phyloP scores from a whole-genome alignment of 2,113 vertebrate genomes.

The Zosterops lateralis region DNA sequence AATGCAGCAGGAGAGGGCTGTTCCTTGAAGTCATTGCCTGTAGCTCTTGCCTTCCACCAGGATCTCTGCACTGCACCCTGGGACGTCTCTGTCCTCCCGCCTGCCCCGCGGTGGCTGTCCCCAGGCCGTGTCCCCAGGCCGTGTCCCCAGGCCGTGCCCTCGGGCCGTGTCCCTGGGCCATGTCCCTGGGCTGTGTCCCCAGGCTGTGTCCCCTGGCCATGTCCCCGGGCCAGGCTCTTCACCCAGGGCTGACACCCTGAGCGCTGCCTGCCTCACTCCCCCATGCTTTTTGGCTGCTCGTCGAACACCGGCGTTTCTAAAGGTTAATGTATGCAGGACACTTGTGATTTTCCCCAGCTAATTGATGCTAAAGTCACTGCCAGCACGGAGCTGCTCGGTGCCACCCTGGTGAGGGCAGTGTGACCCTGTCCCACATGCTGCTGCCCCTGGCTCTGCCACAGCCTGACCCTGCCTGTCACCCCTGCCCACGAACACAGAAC shows the following conservation, averaged over 20 bases:
- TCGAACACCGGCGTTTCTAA: neutral
- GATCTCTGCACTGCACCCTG: neutral
- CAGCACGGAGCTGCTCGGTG: neutral
- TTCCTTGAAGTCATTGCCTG: conserved; percentile 1
- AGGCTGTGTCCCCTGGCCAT: neutral
- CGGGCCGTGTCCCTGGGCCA: too few species aligned
- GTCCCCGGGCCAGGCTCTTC: neutral
- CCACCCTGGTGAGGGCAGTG: neutral
- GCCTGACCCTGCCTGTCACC: neutral
- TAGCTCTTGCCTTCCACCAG: neutral
- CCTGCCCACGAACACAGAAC: neutral
- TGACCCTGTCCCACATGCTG: neutral
- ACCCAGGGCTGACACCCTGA: neutral
- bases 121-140: too few species aligned
- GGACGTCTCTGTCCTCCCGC: accelerated
- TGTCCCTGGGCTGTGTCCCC: too few species aligned
- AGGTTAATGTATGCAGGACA: conserved; percentile 16
- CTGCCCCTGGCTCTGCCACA: neutral
- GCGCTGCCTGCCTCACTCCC: neutral
- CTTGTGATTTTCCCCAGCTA: neutral
- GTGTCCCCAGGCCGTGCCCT: too few species aligned
- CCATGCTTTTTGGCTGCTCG: neutral
- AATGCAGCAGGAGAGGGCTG: neutral
- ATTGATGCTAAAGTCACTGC: neutral
- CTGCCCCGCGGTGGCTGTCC: neutral